Evolutionary conservation across 2,797 vertebrate species (phyloP), one percentile per base, ranked within the genome.

Genomic region (Buphagus erythrorhynchus): DNA sequence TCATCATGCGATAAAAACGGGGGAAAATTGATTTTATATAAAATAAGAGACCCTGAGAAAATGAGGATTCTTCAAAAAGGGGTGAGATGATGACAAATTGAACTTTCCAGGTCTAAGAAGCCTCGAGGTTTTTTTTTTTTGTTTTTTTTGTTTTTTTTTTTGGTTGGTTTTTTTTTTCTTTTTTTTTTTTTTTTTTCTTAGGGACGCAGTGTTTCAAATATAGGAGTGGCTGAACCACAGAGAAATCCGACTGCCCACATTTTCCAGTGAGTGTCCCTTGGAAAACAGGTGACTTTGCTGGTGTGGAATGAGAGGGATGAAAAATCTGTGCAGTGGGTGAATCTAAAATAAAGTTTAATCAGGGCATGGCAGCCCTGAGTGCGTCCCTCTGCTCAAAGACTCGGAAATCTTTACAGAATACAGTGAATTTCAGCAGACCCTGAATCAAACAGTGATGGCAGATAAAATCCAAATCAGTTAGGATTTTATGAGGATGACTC

Each of bases 201-300:
- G 71, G 80, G n/a, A n/a, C n/a, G 72, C 42, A 55, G 13, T 5
- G 77, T 87, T 96, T 96, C 86, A 91, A 92, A 93, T 72, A 78
- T 46, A 93, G 93, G 88, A 89, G 86, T 61, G 85, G 89, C 57
- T 91, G 92, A 91, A 94, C 90, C 52, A 0, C 95, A 95, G n/a
- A 92, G 77, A 67, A 92, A 90, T 91, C 77, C 31, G 3, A 54
- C 84, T 92, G 95, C 90, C 90, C 92, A 58, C 88, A 94, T 92
- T 96, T 96, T 94, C 96, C 95, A 95, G 84, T 49, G 93, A 79
- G 84, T 51, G 84, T 92, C 95, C 77, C 45, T 86, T 24, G 80
- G 88, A 67, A 96, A 96, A 93, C 92, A 96, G 95, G 95, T 95
- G 96, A 97, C 86, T 95, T 91, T 95, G 81, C 93, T 74, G 75